phyloP scores from a whole-genome alignment of 2,113 vertebrate species.

The Dicentrarchus labrax region DNA sequence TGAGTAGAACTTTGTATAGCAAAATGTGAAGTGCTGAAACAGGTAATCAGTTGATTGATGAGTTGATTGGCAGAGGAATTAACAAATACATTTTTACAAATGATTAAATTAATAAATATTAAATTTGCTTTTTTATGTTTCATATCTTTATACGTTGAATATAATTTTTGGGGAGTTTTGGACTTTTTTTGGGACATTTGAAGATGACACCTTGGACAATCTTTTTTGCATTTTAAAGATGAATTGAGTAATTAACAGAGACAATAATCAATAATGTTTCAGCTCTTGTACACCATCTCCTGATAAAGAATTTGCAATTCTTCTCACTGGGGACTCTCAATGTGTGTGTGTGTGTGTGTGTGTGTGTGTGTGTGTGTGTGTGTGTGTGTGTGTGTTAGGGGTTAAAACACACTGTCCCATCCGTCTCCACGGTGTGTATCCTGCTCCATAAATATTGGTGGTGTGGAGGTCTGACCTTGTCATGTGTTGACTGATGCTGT shows the following conservation, averaged over 20 bases:
- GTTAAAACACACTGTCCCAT: conserved; percentile 27
- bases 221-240: background rate
- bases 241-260: background rate
- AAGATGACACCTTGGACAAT: background rate
- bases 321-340: background rate
- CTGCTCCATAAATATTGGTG: conserved; percentile 72
- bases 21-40: background rate
- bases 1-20: background rate
- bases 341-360: conserved; percentile 6
- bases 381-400: background rate
- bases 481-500: conserved; percentile 65
- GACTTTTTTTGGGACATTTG: background rate
- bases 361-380: background rate
- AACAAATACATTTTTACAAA: background rate
- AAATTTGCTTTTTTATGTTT: too few relatives aligned
- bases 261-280: background rate
- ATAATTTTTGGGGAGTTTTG: too few relatives aligned
- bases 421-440: conserved; percentile 51
- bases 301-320: background rate
- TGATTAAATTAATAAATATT: background rate
- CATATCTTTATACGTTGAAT: too few relatives aligned
- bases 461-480: conserved; percentile 73
- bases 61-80: background rate
- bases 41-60: background rate
- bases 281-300: background rate